Percentiles rank a stretch among this genome's conserved stretches.
Evolutionary conservation across 2,797 vertebrate genomes (phyloP).

Genomic region (Sardinella longiceps): DNA sequence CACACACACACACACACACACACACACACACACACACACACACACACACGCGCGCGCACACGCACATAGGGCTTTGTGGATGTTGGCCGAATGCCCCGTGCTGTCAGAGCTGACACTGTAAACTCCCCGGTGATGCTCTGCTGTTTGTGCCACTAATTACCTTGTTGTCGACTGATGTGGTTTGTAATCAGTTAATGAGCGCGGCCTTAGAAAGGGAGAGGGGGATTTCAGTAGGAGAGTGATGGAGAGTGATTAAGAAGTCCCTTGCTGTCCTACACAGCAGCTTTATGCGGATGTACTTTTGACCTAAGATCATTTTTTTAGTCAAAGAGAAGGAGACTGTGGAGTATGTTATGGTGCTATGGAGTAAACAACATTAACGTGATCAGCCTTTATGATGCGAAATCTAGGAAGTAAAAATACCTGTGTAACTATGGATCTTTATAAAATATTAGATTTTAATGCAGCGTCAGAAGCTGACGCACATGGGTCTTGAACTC

Average conservation of each 20-base stretch:
- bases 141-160: neutral
- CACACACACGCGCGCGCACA: too few species aligned
- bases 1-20: too few species aligned
- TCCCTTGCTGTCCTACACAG: neutral
- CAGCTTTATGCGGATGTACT: neutral
- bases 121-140: neutral
- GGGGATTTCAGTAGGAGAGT: neutral
- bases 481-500: too few species aligned
- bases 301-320: neutral
- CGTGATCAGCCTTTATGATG: neutral
- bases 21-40: too few species aligned
- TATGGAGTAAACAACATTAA: neutral
- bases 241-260: neutral
- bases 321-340: neutral
- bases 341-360: neutral
- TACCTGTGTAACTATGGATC: neutral
- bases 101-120: slow-evolving; percentile 13
- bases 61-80: neutral
- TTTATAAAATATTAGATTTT: neutral
- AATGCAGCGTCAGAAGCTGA: neutral
- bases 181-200: slow-evolving; percentile 16
- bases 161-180: neutral
- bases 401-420: neutral
- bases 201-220: neutral
- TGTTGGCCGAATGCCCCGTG: slow-evolving; percentile 4